phyloP scores from a whole-genome alignment of 1,140 invertebrate species.

The Atta colombica region DNA sequence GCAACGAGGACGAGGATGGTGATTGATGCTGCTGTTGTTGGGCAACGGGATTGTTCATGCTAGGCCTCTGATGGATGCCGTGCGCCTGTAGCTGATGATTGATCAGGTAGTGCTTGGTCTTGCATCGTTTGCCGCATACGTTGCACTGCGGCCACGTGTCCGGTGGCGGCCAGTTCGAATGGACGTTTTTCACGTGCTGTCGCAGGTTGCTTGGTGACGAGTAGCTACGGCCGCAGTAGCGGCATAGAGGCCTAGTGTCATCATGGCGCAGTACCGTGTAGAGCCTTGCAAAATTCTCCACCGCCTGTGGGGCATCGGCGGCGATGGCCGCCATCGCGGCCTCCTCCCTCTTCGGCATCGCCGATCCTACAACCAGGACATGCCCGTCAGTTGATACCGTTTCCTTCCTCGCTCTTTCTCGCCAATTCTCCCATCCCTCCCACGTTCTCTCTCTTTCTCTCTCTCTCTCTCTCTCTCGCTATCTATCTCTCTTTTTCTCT shows the following conservation, averaged over 20 bases:
- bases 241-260: slow-evolving; percentile 88
- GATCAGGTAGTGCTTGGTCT: slow-evolving; percentile 92
- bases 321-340: slow-evolving; percentile 78
- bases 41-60: slow-evolving; percentile 77
- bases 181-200: slow-evolving; percentile 91
- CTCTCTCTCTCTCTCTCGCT: slow-evolving; percentile 57
- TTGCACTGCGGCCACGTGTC: slow-evolving; percentile 91
- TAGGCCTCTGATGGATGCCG: slow-evolving; percentile 89
- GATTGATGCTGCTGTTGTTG: slow-evolving; percentile 77
- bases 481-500: slow-evolving; percentile 37
- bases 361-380: slow-evolving; percentile 87
- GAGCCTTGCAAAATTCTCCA: slow-evolving; percentile 84
- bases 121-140: slow-evolving; percentile 91
- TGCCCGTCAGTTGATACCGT: slow-evolving; percentile 83
- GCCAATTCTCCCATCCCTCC: slow-evolving; percentile 22
- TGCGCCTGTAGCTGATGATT: slow-evolving; percentile 92
- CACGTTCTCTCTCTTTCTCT: slow-evolving; percentile 45
- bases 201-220: slow-evolving; percentile 90
- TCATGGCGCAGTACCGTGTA: slow-evolving; percentile 84
- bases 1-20: slow-evolving; percentile 72
- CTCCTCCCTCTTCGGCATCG: slow-evolving; percentile 85
- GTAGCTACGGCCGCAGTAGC: slow-evolving; percentile 90
- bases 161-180: slow-evolving; percentile 89
- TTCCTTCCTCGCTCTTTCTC: slow-evolving; percentile 66
- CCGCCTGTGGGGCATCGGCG: slow-evolving; percentile 78